Base-by-base conservation (phyloP, 2,888 invertebrate species). In the Philereme transversata region DNA sequence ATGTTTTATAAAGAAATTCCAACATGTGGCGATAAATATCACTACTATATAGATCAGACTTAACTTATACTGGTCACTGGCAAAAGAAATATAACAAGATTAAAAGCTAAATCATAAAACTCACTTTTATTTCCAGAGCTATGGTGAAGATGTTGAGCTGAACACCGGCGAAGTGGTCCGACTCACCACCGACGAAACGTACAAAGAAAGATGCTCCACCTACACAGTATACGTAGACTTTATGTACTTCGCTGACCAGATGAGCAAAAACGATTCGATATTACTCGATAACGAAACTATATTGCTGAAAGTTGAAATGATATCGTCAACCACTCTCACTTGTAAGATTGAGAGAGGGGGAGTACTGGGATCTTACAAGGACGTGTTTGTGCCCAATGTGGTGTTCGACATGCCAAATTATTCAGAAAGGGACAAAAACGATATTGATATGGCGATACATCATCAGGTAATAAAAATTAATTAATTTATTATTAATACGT, bases 211-310 rank as follows among this genome's bases (percentile, higher is more conserved):
- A 68, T 94, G 94, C 69, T 93, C 91, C 0, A 86, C 83, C 22
- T 91, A 93, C 69, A 93, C 93, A 51, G 87, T 94, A 3, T 94
- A 92, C 68, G 85, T 94, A 0, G 93, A 94, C 70, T 94, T 92
- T 66, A 82, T 93, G 76, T 76, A 91, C 56, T 87, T 94, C 11
- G 84, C 90, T 2, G 90, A 93, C 7, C 87, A 90, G 68, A 63
- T 94, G 51, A 86, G 84, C 43, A 93, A 93, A 66, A 93, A 93
- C 4, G 90, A 94, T 67, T 69, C 69, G 4, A 70, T 94, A 4
- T 70, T 92, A 5, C 64, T 94, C 5, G 93, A 93, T 70, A 96
- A 97, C 83, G 97, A 97, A 64, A 93, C 94, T 5, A 95, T 97
- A 58, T 94, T 95, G 65, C 87, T 97, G n/a, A 93, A 95, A 73